Evolutionary conservation across 2,113 vertebrate genomes (phyloP).

Genomic region (Sarotherodon lohbergeri): DNA sequence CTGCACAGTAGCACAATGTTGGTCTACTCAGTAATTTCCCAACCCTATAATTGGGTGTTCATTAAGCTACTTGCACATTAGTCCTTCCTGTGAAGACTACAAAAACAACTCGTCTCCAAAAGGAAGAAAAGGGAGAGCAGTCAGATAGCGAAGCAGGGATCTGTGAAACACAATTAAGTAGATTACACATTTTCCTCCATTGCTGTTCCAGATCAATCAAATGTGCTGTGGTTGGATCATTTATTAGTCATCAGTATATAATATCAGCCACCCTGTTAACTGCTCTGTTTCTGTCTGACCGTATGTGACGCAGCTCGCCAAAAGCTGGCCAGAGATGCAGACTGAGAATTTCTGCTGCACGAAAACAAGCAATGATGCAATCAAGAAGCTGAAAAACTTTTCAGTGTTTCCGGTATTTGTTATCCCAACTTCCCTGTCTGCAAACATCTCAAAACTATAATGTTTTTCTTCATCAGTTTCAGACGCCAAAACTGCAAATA

Average conservation of each 20-base stretch:
- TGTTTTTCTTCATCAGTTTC: neutral
- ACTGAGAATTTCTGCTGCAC: neutral
- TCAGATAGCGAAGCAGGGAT: neutral
- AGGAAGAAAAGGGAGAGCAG: neutral
- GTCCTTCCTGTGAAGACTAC: slow-evolving; percentile 22
- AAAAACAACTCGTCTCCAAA: neutral
- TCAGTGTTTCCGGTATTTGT: neutral
- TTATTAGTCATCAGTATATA: neutral
- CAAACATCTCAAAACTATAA: neutral
- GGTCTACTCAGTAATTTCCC: slow-evolving; percentile 27
- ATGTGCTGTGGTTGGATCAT: neutral
- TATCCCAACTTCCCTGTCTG: neutral
- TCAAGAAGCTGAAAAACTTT: neutral
- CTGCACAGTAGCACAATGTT: slow-evolving; percentile 1
- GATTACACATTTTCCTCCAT: neutral
- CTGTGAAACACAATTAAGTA: neutral
- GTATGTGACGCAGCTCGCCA: neutral
- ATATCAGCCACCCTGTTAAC: neutral
- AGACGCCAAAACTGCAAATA: neutral
- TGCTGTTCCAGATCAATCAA: neutral
- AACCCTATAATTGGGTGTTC: slow-evolving; percentile 18
- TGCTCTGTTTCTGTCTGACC: neutral
- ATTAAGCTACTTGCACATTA: slow-evolving; percentile 16
- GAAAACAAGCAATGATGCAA: neutral
- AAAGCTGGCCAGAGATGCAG: neutral